A percentile compares a stretch with the other conserved stretches of the same genome.
phyloP scores from a whole-genome alignment of 2,797 vertebrate species.

The Sardinella longiceps region DNA sequence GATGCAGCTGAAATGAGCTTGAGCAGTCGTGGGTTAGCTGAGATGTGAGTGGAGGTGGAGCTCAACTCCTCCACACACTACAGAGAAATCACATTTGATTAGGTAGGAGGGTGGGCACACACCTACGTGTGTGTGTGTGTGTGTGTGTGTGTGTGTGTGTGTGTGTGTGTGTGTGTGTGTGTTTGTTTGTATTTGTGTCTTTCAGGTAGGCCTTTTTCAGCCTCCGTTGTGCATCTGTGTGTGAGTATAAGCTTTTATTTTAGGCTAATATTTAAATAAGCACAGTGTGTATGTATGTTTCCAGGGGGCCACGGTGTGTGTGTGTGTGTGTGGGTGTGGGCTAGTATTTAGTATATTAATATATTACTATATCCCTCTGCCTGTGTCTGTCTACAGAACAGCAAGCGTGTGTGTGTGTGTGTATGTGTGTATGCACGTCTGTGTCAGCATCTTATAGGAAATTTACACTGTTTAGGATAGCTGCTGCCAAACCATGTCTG shows the following conservation, averaged over 20 bases:
- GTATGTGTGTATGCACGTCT: too few relatives aligned
- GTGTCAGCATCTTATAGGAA: background rate
- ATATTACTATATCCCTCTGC: background rate
- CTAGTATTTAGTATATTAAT: background rate
- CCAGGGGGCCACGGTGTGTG: too few relatives aligned
- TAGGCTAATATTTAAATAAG: background rate
- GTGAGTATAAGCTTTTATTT: too few relatives aligned
- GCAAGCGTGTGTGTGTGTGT: too few relatives aligned
- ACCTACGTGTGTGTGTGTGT: background rate
- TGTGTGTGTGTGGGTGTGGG: too few relatives aligned
- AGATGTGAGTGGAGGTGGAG: background rate
- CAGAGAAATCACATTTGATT: too few relatives aligned
- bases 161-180: background rate
- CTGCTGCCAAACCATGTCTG: conserved; percentile 16
- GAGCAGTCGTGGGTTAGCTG: background rate
- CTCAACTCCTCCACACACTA: too few relatives aligned
- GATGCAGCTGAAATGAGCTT: too few relatives aligned
- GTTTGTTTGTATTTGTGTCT: background rate
- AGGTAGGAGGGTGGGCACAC: too few relatives aligned
- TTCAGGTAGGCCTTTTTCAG: too few relatives aligned
- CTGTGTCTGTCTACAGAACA: background rate
- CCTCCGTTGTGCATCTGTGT: too few relatives aligned
- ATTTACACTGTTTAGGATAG: background rate
- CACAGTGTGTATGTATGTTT: background rate
- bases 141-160: background rate